Conservation (phyloP, 2,113 vertebrate species). For the Hydropotes inermis region DNA sequence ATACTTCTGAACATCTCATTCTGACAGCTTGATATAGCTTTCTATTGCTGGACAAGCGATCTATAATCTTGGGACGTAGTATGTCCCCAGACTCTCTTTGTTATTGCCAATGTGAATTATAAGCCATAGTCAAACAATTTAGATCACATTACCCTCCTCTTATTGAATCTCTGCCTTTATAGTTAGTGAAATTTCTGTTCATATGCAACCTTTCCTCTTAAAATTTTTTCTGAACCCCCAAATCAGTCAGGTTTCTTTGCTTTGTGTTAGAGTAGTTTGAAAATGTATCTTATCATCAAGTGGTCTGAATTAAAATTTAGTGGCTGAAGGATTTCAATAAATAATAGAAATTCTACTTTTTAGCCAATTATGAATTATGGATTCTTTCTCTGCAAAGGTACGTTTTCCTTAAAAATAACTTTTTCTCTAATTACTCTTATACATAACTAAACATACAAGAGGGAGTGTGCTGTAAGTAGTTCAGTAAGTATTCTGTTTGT, state of each 20-base stretch:
- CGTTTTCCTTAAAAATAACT: background rate
- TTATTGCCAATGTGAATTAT: background rate
- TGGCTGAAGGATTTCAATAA: background rate
- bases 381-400: background rate
- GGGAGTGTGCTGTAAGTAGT: background rate
- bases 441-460: background rate
- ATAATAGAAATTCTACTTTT: background rate
- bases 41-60: background rate
- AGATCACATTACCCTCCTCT: background rate
- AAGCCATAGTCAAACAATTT: background rate
- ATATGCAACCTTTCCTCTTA: background rate
- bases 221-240: background rate
- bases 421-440: slow-evolving; percentile 10
- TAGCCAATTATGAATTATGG: background rate
- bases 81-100: background rate
- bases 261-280: slow-evolving; percentile 15
- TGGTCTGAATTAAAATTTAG: background rate
- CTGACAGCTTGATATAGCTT: background rate
- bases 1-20: background rate
- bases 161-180: background rate
- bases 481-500: background rate
- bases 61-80: background rate
- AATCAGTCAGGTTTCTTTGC: background rate
- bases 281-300: background rate
- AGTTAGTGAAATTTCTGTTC: background rate